phyloP scores from a whole-genome alignment of 2,797 vertebrate genomes.

The Tympanoctomys barrerae region DNA sequence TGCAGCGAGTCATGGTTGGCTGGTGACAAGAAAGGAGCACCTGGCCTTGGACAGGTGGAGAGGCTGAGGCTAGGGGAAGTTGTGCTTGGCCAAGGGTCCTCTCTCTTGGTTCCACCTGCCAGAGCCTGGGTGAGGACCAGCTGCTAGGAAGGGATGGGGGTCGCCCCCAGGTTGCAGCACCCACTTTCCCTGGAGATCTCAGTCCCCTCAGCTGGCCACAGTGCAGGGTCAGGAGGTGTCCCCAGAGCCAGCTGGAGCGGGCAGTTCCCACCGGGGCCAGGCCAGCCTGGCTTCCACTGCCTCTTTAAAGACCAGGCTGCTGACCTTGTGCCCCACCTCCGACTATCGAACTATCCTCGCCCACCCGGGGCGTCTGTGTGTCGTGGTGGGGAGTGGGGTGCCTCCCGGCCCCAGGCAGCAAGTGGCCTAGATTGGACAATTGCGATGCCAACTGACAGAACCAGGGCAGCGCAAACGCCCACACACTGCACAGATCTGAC shows the following conservation, averaged over 20 bases:
- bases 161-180: background rate
- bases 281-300: background rate
- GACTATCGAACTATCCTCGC: background rate
- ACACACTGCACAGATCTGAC: background rate
- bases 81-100: background rate
- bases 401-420: slow-evolving; percentile 26
- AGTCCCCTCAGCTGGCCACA: too few species aligned
- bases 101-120: background rate
- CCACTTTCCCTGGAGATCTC: background rate
- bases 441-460: slow-evolving; percentile 61
- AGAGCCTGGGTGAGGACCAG: background rate
- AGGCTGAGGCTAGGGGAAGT: background rate
- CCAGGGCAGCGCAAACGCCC: slow-evolving; percentile 23
- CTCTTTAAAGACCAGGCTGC: background rate
- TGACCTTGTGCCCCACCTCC: background rate
- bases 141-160: background rate
- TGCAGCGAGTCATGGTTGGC: background rate
- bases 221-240: background rate
- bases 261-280: background rate
- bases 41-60: background rate
- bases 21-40: background rate
- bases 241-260: background rate
- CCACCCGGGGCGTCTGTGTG: background rate
- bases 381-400: background rate
- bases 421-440: slow-evolving; percentile 60